Conservation (phyloP, 2,113 vertebrate species). For the Rhinopomastus cyanomelas region DNA sequence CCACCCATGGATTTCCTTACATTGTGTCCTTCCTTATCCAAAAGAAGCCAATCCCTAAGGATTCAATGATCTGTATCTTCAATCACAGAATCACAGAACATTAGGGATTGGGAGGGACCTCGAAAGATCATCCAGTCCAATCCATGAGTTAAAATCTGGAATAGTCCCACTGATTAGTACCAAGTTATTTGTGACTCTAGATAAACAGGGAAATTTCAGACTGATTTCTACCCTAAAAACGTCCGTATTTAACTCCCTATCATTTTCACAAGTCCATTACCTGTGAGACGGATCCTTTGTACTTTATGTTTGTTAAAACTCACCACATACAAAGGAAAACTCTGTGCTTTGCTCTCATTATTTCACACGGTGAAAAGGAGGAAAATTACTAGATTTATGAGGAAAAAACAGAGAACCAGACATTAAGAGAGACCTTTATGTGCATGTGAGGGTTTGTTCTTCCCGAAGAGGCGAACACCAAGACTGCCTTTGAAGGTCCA, state of each 20-base stretch:
- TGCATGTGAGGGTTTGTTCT: neutral
- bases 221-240: neutral
- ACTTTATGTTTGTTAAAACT: neutral
- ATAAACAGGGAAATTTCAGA: neutral
- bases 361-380: neutral
- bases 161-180: neutral
- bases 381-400: neutral
- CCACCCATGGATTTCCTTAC: neutral
- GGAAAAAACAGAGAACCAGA: neutral
- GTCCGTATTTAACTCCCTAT: neutral
- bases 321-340: neutral
- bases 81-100: no score
- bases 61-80: no score
- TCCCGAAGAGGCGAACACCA: neutral
- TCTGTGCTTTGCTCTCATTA: neutral
- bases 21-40: neutral
- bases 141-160: neutral
- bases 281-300: neutral
- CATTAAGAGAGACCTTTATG: neutral
- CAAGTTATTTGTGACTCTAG: neutral
- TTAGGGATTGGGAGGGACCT: no score
- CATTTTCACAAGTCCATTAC: neutral
- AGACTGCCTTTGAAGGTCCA: conserved; percentile 24
- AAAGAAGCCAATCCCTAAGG: neutral
- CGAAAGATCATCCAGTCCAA: no score